These are phyloP conservation scores for Enteromius fasciolatus DNA, from an alignment of 2,797 vertebrate species.

Conservation along the genomic window DNA sequence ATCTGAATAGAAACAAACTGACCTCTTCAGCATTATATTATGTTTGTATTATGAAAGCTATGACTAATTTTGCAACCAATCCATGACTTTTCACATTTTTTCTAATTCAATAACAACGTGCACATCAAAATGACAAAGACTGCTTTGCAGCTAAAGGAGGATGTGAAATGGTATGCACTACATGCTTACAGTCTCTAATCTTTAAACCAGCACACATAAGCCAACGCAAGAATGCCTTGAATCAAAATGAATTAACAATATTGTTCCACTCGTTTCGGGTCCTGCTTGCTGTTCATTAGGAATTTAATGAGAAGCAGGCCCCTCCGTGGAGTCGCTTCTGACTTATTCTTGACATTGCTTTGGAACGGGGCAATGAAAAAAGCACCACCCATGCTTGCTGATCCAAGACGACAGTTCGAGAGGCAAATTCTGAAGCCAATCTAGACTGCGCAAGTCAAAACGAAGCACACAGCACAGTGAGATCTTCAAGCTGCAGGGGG, in stretches of 20 bases:
- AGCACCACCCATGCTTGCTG: constrained; percentile 48
- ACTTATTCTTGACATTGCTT: constrained; percentile 53
- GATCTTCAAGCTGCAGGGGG: constrained; percentile 19
- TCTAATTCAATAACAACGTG: not conserved
- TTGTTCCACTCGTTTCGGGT: constrained; percentile 56
- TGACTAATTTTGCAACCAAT: not conserved
- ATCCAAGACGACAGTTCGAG: constrained; percentile 57
- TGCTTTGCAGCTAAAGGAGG: not conserved
- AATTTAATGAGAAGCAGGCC: constrained; percentile 59
- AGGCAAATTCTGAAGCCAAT: constrained; percentile 53
- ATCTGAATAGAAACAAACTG: not conserved
- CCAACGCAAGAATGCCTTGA: constrained; percentile 23
- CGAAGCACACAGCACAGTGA: constrained; percentile 10
- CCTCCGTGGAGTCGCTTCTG: constrained; percentile 29
- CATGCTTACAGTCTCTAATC: constrained; percentile 34
- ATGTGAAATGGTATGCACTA: constrained; percentile 11
- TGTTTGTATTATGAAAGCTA: not conserved
- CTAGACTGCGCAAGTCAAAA: constrained; percentile 39
- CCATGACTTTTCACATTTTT: not conserved
- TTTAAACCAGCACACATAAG: constrained; percentile 31
- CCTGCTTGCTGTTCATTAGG: constrained; percentile 59
- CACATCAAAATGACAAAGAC: constrained; percentile 5
- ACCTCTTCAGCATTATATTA: not conserved
- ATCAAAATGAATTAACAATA: constrained; percentile 48
- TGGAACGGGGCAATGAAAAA: constrained; percentile 53